Percentiles rank a stretch among this genome's conserved stretches.
Evolutionary conservation across 64 coral and sea anemone species (phyloP).

Genomic region (Pocillopora damicornis): DNA sequence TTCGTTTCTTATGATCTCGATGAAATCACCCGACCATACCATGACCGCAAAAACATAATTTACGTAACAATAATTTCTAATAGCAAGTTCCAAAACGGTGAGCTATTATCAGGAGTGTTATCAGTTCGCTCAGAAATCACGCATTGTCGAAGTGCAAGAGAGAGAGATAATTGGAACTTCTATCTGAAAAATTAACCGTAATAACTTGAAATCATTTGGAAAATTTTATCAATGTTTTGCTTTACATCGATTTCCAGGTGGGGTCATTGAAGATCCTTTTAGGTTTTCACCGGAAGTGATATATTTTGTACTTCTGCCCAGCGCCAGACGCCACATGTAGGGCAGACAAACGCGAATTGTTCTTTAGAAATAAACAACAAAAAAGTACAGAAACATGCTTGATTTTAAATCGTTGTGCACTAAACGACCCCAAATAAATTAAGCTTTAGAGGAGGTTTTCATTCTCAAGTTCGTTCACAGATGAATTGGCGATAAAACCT

Average conservation of each 20-base stretch:
- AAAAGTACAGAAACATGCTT: too few species aligned
- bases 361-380: background rate
- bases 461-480: background rate
- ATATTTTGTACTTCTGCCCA: background rate
- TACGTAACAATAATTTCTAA: too few species aligned
- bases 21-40: too few species aligned
- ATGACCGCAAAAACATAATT: too few species aligned
- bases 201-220: constrained; percentile 4
- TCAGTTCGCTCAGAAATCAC: too few species aligned
- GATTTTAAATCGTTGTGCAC: too few species aligned
- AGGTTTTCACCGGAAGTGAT: background rate
- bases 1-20: too few species aligned
- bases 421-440: too few species aligned
- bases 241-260: background rate
- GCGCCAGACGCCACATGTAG: constrained; percentile 17
- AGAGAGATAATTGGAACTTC: background rate
- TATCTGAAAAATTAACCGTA: background rate
- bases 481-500: background rate
- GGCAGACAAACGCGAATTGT: constrained; percentile 10
- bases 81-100: too few species aligned
- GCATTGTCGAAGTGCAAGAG: background rate
- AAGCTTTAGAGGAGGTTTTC: background rate
- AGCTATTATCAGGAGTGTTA: too few species aligned
- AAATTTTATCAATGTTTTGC: constrained; percentile 2
- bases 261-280: background rate